Conservation (phyloP, 2,797 vertebrate species). For the Urosaurus nigricauda region DNA sequence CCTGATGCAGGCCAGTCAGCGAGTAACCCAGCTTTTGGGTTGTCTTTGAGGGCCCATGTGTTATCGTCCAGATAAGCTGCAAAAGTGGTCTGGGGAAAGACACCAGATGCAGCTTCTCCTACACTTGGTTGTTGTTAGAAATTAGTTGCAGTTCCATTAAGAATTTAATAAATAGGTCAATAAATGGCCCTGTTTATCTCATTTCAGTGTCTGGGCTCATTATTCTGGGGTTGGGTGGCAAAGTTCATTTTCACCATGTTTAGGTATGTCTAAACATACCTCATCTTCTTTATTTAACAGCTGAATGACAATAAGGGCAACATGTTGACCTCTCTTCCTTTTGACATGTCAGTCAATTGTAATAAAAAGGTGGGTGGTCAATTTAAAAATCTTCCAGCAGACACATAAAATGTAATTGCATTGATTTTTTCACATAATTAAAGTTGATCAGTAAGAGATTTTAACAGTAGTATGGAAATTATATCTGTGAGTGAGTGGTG, state of each 20-base stretch:
- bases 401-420: conserved; percentile 63
- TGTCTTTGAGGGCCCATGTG: too few relatives aligned
- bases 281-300: conserved; percentile 41
- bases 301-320: conserved; percentile 52
- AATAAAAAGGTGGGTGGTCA: conserved; percentile 49
- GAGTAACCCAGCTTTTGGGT: too few relatives aligned
- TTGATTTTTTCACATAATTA: conserved; percentile 67
- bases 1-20: too few relatives aligned
- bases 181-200: too few relatives aligned
- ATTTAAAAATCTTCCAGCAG: conserved; percentile 70
- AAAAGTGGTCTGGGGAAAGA: too few relatives aligned
- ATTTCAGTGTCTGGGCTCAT: too few relatives aligned
- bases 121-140: too few relatives aligned
- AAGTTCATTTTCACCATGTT: background rate
- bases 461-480: conserved; percentile 57
- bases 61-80: too few relatives aligned
- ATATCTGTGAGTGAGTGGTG: conserved; percentile 58
- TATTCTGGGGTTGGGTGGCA: too few relatives aligned
- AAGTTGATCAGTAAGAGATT: conserved; percentile 53
- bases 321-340: conserved; percentile 61
- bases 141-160: too few relatives aligned
- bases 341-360: conserved; percentile 46
- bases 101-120: too few relatives aligned
- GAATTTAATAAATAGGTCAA: too few relatives aligned
- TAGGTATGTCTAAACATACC: background rate